Conservation (phyloP, 2,797 vertebrate genomes). For the Falco naumanni region DNA sequence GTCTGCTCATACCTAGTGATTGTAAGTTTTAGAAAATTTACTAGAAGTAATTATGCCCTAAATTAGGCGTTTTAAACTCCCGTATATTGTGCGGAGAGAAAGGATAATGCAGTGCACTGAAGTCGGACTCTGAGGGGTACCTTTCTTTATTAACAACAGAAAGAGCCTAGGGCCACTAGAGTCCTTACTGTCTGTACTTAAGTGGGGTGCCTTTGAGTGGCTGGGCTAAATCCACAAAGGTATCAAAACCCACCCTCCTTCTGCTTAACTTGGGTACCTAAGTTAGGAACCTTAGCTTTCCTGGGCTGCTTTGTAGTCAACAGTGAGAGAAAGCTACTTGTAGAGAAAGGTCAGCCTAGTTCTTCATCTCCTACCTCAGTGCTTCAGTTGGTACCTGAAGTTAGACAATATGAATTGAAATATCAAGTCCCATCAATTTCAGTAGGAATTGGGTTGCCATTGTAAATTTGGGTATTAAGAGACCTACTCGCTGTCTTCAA, state of each 20-base stretch:
- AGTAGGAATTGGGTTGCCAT: neutral
- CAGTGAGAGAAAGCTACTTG: neutral
- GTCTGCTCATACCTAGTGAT: neutral
- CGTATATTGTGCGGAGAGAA: neutral
- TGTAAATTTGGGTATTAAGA: neutral
- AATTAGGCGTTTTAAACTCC: neutral
- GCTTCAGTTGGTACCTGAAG: neutral
- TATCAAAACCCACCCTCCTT: neutral
- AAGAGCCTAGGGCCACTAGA: neutral
- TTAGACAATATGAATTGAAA: neutral
- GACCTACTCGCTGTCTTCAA: neutral
- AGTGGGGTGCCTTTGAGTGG: neutral
- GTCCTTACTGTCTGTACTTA: neutral
- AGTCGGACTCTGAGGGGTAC: neutral
- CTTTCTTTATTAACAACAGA: neutral
- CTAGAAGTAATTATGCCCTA: neutral
- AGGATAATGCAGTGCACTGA: neutral
- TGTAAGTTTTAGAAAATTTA: neutral
- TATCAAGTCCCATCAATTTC: neutral
- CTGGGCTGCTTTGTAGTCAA: neutral
- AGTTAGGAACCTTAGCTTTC: neutral
- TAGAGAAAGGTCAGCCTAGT: neutral
- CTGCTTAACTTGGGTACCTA: neutral
- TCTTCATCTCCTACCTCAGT: neutral
- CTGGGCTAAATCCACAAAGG: neutral